Conservation (phyloP, 2,797 vertebrate genomes). For the Macropus fuliginosus region DNA sequence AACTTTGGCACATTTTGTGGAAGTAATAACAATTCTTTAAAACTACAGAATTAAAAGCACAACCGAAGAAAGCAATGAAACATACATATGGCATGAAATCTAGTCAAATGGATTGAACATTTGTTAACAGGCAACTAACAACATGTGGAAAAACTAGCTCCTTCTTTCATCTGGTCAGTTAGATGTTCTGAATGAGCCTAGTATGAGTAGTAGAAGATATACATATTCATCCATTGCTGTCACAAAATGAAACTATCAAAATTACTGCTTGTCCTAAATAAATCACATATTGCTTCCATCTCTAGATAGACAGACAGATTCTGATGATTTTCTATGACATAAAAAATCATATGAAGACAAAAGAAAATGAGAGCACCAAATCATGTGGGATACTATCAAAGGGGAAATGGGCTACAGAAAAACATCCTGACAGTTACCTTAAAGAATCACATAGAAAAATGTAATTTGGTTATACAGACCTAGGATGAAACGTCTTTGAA, state of each 20-base stretch:
- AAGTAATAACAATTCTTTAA: not conserved
- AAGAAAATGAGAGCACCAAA: not conserved
- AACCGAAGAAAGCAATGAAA: not conserved
- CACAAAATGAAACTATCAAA: not conserved
- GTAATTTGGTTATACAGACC: not conserved
- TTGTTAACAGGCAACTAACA: not conserved
- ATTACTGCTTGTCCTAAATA: not conserved
- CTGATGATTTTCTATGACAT: not conserved
- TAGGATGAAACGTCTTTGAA: not conserved
- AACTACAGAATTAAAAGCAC: not conserved
- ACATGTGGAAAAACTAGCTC: not conserved
- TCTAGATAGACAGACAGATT: not conserved
- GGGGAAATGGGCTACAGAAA: not conserved
- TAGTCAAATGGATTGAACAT: not conserved
- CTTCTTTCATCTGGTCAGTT: not conserved
- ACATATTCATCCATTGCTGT: not conserved
- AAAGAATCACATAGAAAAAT: not conserved
- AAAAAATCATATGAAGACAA: not conserved
- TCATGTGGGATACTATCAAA: not conserved
- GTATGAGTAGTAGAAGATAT: not conserved
- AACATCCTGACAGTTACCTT: not conserved
- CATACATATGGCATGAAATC: not conserved
- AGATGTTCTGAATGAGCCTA: not conserved
- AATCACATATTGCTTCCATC: not conserved
- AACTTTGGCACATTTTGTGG: not conserved